Evolutionary conservation across 2,797 vertebrate species (phyloP).

Genomic region (Ataeniobius toweri): DNA sequence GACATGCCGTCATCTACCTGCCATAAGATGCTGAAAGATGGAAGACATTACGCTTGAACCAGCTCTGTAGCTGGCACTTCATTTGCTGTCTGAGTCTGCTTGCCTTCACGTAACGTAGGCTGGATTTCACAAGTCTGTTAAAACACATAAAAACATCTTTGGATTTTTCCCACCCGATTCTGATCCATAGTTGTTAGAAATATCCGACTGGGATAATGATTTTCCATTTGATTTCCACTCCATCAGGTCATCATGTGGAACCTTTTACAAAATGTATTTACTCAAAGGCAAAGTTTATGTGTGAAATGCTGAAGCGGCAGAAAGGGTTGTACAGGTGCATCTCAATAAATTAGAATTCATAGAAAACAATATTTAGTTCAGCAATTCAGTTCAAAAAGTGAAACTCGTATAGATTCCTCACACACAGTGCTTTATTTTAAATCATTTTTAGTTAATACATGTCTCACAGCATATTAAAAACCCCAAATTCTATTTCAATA

Average conservation of each 20-base stretch:
- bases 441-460: neutral
- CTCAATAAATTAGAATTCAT: slow-evolving; percentile 8
- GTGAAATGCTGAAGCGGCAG: slow-evolving; percentile 32
- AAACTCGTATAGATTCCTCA: neutral
- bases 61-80: slow-evolving; percentile 13
- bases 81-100: slow-evolving; percentile 23
- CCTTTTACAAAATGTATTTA: slow-evolving; percentile 9
- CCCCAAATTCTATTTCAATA: neutral
- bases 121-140: slow-evolving; percentile 26
- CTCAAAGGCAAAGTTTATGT: slow-evolving; percentile 40
- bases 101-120: slow-evolving; percentile 32
- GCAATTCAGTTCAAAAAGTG: neutral
- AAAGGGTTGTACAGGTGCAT: slow-evolving; percentile 27
- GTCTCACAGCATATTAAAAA: neutral
- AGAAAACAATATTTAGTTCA: neutral
- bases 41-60: slow-evolving; percentile 6
- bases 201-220: slow-evolving; percentile 18
- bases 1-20: slow-evolving; percentile 52
- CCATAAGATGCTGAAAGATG: slow-evolving; percentile 29
- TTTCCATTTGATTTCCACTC: neutral
- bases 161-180: slow-evolving; percentile 22
- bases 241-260: slow-evolving; percentile 11
- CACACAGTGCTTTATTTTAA: neutral
- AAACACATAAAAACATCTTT: slow-evolving; percentile 5
- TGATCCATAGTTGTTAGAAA: slow-evolving; percentile 5